Percentiles rank a stretch among this genome's conserved stretches.
phyloP scores from a whole-genome alignment of 2,888 invertebrate genomes.

The Xestia xanthographa region DNA sequence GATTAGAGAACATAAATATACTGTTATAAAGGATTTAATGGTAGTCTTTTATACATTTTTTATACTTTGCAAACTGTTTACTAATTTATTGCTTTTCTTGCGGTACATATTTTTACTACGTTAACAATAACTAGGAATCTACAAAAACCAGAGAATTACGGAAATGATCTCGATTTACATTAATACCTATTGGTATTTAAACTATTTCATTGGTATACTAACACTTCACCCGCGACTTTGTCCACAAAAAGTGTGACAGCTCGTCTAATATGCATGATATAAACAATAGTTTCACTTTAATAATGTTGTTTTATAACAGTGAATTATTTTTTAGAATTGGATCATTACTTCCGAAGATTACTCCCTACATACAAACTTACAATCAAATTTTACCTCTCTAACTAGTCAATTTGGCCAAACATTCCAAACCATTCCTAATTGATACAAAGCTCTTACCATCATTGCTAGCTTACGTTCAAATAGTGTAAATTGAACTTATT shows the following conservation, averaged over 20 bases:
- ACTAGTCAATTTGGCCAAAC: neutral
- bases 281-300: no score
- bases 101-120: neutral
- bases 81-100: neutral
- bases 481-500: neutral
- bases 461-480: neutral
- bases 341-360: no score
- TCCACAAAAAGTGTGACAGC: no score
- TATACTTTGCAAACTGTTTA: neutral
- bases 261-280: no score
- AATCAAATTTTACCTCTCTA: no score
- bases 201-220: no score
- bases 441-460: neutral
- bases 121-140: neutral
- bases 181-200: neutral
- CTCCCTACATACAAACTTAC: no score
- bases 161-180: neutral
- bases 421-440: neutral
- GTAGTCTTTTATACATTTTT: neutral
- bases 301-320: no score
- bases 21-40: neutral
- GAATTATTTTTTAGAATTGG: no score
- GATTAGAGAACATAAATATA: slow-evolving; percentile 25
- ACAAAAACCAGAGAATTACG: neutral
- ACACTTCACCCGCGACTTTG: no score